Percentiles rank a stretch among this genome's conserved stretches.
These are phyloP conservation scores for Sicus ferrugineus DNA, from an alignment of 2,888 invertebrate species.

Conservation along the genomic window DNA sequence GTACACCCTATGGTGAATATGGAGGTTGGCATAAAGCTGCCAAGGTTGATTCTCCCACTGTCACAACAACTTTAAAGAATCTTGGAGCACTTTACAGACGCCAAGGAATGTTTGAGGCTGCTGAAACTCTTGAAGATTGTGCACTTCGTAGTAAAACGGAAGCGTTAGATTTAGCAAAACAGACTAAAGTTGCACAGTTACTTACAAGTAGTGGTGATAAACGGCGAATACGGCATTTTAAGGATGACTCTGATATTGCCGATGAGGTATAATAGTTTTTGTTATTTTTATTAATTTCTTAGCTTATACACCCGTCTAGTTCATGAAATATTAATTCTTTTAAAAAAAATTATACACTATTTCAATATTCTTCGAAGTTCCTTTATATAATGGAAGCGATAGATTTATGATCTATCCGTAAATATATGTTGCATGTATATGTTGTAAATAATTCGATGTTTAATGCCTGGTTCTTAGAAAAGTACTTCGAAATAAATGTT, in stretches of 20 bases:
- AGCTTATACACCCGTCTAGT: too few species aligned
- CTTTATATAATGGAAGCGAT: too few species aligned
- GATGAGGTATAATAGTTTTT: constrained; percentile 55
- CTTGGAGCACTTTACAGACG: constrained; percentile 96
- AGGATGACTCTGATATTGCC: constrained; percentile 58
- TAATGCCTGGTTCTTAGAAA: too few species aligned
- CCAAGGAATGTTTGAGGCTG: constrained; percentile 99
- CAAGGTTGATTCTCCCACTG: constrained; percentile 96
- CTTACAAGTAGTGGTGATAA: constrained; percentile 69
- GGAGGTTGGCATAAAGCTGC: constrained; percentile 99
- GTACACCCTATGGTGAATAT: constrained; percentile 85
- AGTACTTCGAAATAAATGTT: too few species aligned
- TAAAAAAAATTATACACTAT: too few species aligned
- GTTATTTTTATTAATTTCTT: neutral
- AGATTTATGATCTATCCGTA: too few species aligned
- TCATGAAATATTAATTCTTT: too few species aligned
- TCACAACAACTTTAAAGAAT: constrained; percentile 98
- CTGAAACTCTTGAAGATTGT: constrained; percentile 98
- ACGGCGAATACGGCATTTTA: constrained; percentile 68
- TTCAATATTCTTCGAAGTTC: too few species aligned
- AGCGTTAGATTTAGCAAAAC: constrained; percentile 93
- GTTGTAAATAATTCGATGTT: too few species aligned
- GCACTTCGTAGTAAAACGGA: constrained; percentile 95
- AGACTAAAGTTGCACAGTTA: constrained; percentile 82
- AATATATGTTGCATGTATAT: too few species aligned